Base-by-base conservation (phyloP, 2,797 vertebrate species). In the Lithobates sylvaticus region DNA sequence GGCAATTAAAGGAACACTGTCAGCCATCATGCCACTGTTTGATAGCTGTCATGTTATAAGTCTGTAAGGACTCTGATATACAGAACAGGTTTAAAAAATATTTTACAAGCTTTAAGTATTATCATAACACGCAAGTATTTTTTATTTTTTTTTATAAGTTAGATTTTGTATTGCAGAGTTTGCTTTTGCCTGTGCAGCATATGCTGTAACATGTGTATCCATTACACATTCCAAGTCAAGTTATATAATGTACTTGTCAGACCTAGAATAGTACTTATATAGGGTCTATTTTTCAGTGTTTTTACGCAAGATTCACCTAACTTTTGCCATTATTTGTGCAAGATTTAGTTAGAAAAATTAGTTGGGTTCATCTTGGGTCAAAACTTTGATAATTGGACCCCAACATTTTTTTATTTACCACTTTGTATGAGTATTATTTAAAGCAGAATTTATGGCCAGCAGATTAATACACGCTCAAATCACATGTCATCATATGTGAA, bases 11-110 rank as follows among this genome's bases (percentile, higher is more conserved):
- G n/a, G 21, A 70, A 13, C 67, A 42, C 32, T 76, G 78, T 76
- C 78, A 42, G 64, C 32, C 69, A 76, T 70, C 27, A 42, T 69
- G 78, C 44, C 73, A 64, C 78, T 82, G 65, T 42, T 71, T 77
- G 18, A 77, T 76, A 12, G 16, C 27, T 81, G 72, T 72, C 47
- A 72, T 26, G n/a, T 64, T 82, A 61, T 61, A 61, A 44, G 34
- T 1, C 80, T 71, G 32, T 39, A 0, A 72, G 50, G 34, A 64
- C 36, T 64, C 68, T 26, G 32, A 10, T 29, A 12, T 36, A 16
- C 61, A 68, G 42, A 67, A 58, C 0, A 65, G 15, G 10, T 10
- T 15, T 65, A 27, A n/a, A 65, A 65, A 26, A 26, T 78, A 58
- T 36, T 68, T 47, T 10, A 50, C 39, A 8, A 15, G 8, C 36